Evolutionary conservation across 2,888 invertebrate species (phyloP), one percentile per base, ranked within the genome.

Genomic region (Troilus luridus): DNA sequence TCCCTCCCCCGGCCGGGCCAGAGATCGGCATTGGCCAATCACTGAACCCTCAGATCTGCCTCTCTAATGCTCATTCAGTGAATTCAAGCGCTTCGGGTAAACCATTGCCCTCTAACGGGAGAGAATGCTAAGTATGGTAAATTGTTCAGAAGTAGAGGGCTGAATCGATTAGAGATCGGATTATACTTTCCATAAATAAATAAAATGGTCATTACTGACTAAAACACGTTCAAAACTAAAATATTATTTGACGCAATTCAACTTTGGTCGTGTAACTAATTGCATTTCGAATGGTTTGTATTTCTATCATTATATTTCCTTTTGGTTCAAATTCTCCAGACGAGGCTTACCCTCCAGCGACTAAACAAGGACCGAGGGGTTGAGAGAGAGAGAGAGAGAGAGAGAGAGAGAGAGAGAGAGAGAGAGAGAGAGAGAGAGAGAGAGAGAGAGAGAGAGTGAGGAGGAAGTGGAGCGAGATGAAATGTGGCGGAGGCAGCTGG

Each of bases 401-500:
- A 62, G 62, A 62, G 62, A 62, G 62, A 62, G 62, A 62, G 62
- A 62, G 62, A 62, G 62, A 62, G 62, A 62, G 62, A 62, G 62
- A 62, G 62, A 62, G 62, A 62, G 62, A 62, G 62, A 62, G 62
- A 62, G 62, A 62, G 21, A 62, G 62, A 62, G 62, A 62, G 62
- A 62, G 62, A 62, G 62, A 62, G 64, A 64, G 64, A 64, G 64
- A 64, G 64, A 21, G 21, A 64, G 64, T 7, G 8, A 17, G 8
- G 17, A n/a, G 6, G 64, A 8, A 8, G 64, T 9, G 64, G 64
- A n/a, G 21, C 9, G 27, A 77, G 77, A 27, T 85, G 85, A 56
- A 56, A 81, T 81, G 81, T 81, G 81, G 81, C 6, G 41, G 54
- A 41, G 54, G 54, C 81, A 81, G 81, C 81, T 54, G 81, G 19